Evolutionary conservation across 2,888 invertebrate species (phyloP), one percentile per base, ranked within the genome.

Genomic region (Slavum lentiscoides): DNA sequence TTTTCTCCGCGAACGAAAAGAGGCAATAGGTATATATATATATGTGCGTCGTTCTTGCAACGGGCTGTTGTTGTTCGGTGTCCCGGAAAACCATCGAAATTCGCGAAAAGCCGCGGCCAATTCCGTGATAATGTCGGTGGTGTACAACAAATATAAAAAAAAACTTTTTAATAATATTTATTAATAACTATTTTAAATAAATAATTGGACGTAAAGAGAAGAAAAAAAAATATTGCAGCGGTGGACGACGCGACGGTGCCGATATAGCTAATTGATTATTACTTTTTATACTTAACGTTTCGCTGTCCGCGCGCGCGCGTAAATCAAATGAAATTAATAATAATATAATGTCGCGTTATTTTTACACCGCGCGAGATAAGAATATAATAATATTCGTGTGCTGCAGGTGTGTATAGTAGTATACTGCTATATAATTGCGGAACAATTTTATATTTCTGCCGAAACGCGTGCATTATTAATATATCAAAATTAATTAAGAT

Each of bases 181-280:
- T 75, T 75, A 75, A 75, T 75, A 67, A 23, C 43, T 59, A 49
- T 75, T 75, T 75, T 75, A 68, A 75, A 75, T 75, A 68, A 67
- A 75, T 67, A 75, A 75, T 75, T 75, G 66, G 43, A 43, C 21
- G 55, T 11, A n/a, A n/a, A 37, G 19, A 59, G 13, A 75, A 67
- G 55, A 75, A 68, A 43, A 43, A 49, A 39, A 43, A 67, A 68
- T 59, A 13, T 9, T 9, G 59, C 15, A 55, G 21, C 9, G 53
- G 17, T 55, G n/a, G n/a, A n/a, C n/a, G n/a, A n/a, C n/a, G n/a
- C n/a, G n/a, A n/a, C n/a, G n/a, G n/a, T n/a, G n/a, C n/a, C n/a
- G n/a, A n/a, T n/a, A n/a, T n/a, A 59, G 39, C 3, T 72, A 68
- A 55, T 59, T 59, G 43, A 59, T 67, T 75, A 55, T n/a, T n/a